Percentiles rank a stretch among this genome's conserved stretches.
phyloP scores from a whole-genome alignment of 1,140 invertebrate genomes.

The Fopius arisanus region DNA sequence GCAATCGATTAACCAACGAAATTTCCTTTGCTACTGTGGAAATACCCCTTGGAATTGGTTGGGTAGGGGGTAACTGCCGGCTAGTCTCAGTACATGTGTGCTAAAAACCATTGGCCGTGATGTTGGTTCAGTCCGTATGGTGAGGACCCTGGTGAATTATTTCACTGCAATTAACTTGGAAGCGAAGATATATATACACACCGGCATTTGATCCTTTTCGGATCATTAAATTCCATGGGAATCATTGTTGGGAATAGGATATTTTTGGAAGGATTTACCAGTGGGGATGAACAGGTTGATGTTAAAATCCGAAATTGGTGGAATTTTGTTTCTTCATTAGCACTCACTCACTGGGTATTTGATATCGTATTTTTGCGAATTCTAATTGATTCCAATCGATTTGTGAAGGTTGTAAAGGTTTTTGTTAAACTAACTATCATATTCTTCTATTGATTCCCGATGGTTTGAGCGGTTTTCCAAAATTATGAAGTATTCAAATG shows the following conservation, averaged over 20 bases:
- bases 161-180: conserved; percentile 28
- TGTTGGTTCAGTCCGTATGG: background rate
- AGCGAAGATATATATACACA: conserved; percentile 16
- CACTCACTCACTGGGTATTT: too few species aligned
- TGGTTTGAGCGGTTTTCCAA: too few species aligned
- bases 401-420: too few species aligned
- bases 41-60: background rate
- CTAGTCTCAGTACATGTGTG: background rate
- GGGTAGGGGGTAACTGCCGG: background rate
- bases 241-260: background rate
- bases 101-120: background rate
- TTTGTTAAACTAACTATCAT: too few species aligned
- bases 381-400: too few species aligned
- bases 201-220: background rate
- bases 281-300: background rate
- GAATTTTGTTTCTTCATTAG: too few species aligned
- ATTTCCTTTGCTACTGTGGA: background rate
- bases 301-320: background rate
- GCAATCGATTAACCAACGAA: conserved; percentile 22
- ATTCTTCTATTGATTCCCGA: too few species aligned
- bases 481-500: too few species aligned
- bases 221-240: background rate
- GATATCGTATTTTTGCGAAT: too few species aligned
- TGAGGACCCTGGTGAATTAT: conserved; percentile 18
- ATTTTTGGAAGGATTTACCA: too few species aligned